phyloP scores from a whole-genome alignment of 2,888 invertebrate species.

The Meloe dianella region DNA sequence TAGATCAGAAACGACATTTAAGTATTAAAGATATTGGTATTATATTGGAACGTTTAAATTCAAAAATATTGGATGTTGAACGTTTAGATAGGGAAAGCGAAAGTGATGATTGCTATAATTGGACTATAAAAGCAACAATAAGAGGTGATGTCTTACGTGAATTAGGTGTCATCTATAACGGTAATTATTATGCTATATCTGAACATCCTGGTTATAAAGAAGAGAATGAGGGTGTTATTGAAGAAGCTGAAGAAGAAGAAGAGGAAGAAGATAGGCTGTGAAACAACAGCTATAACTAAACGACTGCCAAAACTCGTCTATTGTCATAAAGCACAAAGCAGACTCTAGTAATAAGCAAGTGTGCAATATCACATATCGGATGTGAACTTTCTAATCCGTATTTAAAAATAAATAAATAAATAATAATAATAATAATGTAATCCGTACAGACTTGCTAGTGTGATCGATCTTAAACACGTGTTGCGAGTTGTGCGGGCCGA shows the following conservation, averaged over 20 bases:
- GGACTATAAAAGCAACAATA: constrained; percentile 96
- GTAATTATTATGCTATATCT: constrained; percentile 93
- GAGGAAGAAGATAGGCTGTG: constrained; percentile 71
- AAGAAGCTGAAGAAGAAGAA: constrained; percentile 85
- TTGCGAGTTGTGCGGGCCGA: constrained; percentile 37
- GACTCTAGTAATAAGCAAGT: constrained; percentile 49
- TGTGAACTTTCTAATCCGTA: constrained; percentile 45
- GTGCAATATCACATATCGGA: constrained; percentile 56
- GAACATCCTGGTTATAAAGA: constrained; percentile 94
- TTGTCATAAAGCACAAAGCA: constrained; percentile 50
- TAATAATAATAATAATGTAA: not conserved
- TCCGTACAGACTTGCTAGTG: constrained; percentile 14
- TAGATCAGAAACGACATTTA: constrained; percentile 89
- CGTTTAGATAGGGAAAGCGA: constrained; percentile 89
- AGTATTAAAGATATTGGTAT: constrained; percentile 95
- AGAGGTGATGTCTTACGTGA: constrained; percentile 89
- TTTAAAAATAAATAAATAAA: not conserved
- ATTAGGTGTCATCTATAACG: constrained; percentile 92
- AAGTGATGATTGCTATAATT: constrained; percentile 93
- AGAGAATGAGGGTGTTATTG: constrained; percentile 84
- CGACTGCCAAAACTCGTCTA: constrained; percentile 28
- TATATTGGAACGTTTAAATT: constrained; percentile 88
- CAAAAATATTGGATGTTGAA: constrained; percentile 93
- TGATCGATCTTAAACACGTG: constrained; percentile 30
- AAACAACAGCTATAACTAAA: constrained; percentile 35